Conservation (phyloP, 2,888 invertebrate species). For the Drosophila hawaiiensis region DNA sequence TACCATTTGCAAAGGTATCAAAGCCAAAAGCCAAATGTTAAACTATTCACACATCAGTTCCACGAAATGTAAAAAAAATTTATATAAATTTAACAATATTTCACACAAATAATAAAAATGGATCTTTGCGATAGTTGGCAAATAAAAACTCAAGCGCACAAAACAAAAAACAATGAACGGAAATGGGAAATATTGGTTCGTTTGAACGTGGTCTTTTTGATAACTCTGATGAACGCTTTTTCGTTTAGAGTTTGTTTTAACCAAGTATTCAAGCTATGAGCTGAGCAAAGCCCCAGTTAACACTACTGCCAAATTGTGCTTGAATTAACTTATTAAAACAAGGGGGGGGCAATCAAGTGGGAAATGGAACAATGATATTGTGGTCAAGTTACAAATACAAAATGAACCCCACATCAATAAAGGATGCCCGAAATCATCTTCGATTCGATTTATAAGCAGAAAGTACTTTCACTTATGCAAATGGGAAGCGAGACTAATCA, state of each 20-base stretch:
- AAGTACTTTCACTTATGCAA: background rate
- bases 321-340: background rate
- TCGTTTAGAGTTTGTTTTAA: background rate
- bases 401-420: background rate
- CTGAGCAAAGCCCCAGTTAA: background rate
- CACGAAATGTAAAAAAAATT: background rate
- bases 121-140: conserved; percentile 3
- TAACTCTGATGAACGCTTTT: background rate
- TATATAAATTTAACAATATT: background rate
- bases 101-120: conserved; percentile 1
- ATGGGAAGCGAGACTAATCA: conserved; percentile 2
- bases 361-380: background rate
- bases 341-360: no score
- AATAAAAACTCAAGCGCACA: conserved; percentile 24
- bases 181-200: conserved; percentile 26
- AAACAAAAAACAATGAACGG: conserved; percentile 25
- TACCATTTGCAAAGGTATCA: background rate
- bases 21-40: background rate
- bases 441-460: background rate
- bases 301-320: background rate
- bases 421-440: background rate
- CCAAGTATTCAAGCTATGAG: conserved; percentile 21
- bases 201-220: conserved; percentile 40
- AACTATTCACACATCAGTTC: background rate
- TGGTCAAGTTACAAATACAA: background rate